Evolutionary conservation across 2,797 vertebrate genomes (phyloP), one percentile per base, ranked within the genome.

Genomic region (Pipistrellus pygmaeus): DNA sequence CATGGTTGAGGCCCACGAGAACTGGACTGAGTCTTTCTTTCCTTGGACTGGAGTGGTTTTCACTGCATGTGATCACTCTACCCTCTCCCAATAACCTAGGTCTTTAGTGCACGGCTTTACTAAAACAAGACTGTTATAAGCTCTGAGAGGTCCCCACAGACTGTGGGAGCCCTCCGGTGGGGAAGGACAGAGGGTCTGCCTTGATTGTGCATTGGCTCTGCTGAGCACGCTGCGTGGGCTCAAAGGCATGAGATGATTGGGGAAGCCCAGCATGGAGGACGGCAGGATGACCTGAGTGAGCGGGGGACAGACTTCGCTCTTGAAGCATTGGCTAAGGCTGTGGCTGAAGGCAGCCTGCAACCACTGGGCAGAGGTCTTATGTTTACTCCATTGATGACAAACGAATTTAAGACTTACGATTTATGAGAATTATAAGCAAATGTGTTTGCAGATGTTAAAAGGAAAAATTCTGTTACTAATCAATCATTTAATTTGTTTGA

Each of bases 301-400:
- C 3, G 35, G 48, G 20, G 53, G 46, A 12, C 15, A 9, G 25
- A 3, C 20, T 55, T 85, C 17, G 46, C 17, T 48, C 11, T 32
- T 7, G 30, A 57, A 78, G 78, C 55, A 48, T 60, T 25, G 32
- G n/a, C 25, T 41, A 17, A 72, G 23, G 30, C 68, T 8, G 1
- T 44, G 62, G 53, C 46, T 35, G 38, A 68, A 25, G 21, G 30
- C 30, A 41, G 27, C 53, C 84, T 57, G 57, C 17, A 41, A 30
- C 25, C 6, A 35, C 10, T 4, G 7, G 51, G 15, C 55, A 51
- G 27, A 87, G 35, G 20, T 57, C 69, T 80, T 77, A 62, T 84
- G 90, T 85, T 92, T 57, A 77, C 78, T 90, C 78, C 38, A 84
- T 38, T 60, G 23, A 82, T 46, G 48, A 62, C 35, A 96, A 82